Percentiles rank a stretch among this genome's conserved stretches.
Evolutionary conservation across 2,888 invertebrate species (phyloP).

Genomic region (Eristalinus aeneus): DNA sequence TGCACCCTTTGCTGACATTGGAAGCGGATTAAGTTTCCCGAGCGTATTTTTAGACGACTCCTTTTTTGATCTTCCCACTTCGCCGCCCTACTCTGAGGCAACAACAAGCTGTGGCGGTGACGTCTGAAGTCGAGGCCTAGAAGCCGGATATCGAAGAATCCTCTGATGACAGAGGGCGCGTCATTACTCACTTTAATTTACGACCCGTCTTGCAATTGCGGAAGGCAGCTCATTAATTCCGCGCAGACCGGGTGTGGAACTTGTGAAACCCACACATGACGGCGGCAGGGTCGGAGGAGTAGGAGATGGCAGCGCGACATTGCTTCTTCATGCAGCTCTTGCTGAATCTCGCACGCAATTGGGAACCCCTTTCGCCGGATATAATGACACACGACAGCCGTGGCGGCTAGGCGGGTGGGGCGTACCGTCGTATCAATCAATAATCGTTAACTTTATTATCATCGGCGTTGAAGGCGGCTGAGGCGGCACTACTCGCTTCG

Average conservation of each 20-base stretch:
- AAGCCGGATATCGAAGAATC: slow-evolving; percentile 25
- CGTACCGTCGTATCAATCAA: slow-evolving; percentile 44
- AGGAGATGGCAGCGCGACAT: background rate
- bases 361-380: background rate
- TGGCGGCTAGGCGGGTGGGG: no score
- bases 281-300: background rate
- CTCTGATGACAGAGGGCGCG: slow-evolving; percentile 33
- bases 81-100: no score
- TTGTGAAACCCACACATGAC: slow-evolving; percentile 36
- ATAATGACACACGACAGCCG: background rate
- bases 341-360: slow-evolving; percentile 52
- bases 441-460: slow-evolving; percentile 63
- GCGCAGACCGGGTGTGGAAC: slow-evolving; percentile 18
- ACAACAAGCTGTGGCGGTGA: background rate
- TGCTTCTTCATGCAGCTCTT: background rate
- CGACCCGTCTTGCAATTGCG: slow-evolving; percentile 40
- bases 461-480: slow-evolving; percentile 11
- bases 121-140: background rate
- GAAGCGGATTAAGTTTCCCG: slow-evolving; percentile 41
- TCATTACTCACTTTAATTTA: slow-evolving; percentile 51
- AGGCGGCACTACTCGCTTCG: slow-evolving; percentile 25
- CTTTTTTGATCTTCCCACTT: slow-evolving; percentile 7
- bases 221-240: slow-evolving; percentile 54
- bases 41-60: slow-evolving; percentile 35
- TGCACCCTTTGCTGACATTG: slow-evolving; percentile 34